Percentiles rank a stretch among this genome's conserved stretches.
Evolutionary conservation across 2,888 invertebrate genomes (phyloP).

Genomic region (Uloborus plumipes): DNA sequence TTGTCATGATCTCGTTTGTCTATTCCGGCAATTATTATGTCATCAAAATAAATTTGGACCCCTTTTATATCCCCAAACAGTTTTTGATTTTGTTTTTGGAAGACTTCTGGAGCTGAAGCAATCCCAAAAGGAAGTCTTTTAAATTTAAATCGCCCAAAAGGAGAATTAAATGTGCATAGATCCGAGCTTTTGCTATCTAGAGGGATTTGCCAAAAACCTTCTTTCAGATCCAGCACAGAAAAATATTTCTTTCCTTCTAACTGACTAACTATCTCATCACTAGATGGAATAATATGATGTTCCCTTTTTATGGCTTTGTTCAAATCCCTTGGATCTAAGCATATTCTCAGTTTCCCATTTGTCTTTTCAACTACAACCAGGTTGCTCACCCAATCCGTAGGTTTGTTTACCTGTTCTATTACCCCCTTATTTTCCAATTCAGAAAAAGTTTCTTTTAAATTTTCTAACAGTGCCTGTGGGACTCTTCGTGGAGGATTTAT

Average conservation of each 20-base stretch:
- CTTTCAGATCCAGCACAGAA: slow-evolving; percentile 5
- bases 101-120: background rate
- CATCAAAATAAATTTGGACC: no score
- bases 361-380: background rate
- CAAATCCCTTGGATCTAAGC: slow-evolving; percentile 11
- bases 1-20: slow-evolving; percentile 3
- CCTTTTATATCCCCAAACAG: slow-evolving; percentile 9
- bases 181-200: slow-evolving; percentile 1
- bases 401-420: no score
- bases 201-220: slow-evolving; percentile 9
- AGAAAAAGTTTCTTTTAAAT: no score
- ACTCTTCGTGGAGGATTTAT: background rate
- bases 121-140: no score
- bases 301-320: slow-evolving; percentile 6
- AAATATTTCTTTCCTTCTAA: background rate
- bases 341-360: background rate
- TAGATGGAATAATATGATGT: slow-evolving; percentile 6
- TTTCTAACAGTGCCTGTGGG: no score
- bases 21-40: no score
- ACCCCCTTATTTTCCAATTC: no score
- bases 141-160: no score
- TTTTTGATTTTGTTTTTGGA: slow-evolving; percentile 20
- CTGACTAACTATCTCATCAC: slow-evolving; percentile 9
- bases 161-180: no score
- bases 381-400: background rate